Conservation (phyloP, 2,797 vertebrate species). For the Jordanella pulchra region DNA sequence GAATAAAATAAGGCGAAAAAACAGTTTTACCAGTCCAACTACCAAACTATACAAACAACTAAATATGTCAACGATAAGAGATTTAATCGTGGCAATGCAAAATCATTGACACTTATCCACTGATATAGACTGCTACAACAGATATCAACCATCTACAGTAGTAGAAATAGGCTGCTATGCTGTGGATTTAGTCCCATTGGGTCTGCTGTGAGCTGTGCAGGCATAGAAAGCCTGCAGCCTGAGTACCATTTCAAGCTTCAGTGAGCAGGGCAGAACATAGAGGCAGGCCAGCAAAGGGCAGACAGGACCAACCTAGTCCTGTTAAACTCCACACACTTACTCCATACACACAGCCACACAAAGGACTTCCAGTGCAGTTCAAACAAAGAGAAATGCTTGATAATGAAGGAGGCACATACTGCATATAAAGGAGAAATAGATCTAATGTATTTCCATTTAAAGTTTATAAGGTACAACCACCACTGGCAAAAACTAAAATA, state of each 20-base stretch:
- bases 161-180: constrained; percentile 34
- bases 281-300: constrained; percentile 54
- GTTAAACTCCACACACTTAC: constrained; percentile 55
- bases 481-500: neutral
- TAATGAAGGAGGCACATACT: neutral
- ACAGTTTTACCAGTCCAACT: too few species aligned
- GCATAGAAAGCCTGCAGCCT: constrained; percentile 57
- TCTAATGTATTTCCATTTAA: neutral
- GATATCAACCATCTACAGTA: constrained; percentile 2
- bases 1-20: too few species aligned
- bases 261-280: constrained; percentile 64
- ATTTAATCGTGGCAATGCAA: neutral
- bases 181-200: constrained; percentile 36
- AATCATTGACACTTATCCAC: neutral
- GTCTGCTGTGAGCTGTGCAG: constrained; percentile 38
- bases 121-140: neutral
- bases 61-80: too few species aligned
- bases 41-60: neutral
- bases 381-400: constrained; percentile 20
- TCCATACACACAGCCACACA: constrained; percentile 23
- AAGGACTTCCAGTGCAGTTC: constrained; percentile 8
- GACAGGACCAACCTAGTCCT: constrained; percentile 56
- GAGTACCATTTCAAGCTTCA: constrained; percentile 78
- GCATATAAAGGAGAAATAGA: neutral
- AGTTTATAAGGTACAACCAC: neutral